Base-by-base conservation (phyloP, 1,140 invertebrate genomes). In the Dryas iulia region DNA sequence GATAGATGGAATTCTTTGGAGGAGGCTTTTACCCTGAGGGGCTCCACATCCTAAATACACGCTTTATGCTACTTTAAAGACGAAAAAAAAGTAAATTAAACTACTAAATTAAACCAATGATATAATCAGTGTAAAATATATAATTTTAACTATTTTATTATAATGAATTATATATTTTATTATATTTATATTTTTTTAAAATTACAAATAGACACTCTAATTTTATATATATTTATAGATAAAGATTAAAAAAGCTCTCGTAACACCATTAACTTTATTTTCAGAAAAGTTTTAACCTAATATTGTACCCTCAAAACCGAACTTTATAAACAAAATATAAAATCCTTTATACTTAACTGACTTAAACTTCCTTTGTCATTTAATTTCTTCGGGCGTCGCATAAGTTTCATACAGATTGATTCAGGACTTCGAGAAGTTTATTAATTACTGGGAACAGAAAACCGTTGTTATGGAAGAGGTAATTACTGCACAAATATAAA, bases 361-460 rank as follows among this genome's bases (percentile, higher is more conserved):
- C 18, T 47, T 47, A 47, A 47, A 47, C 39, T 47, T 47, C 39
- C 39, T 47, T 47, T 47, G 39, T 47, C 39, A 47, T 47, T 47
- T 47, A 47, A 47, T 47, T 47, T 47, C 39, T 47, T 47, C 39
- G 39, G 39, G 39, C 18, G 39, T 47, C 18, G 39, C 39, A 47
- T 18, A 47, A 47, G 39, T 47, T 47, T 21, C 39, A 47, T 18
- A 47, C 39, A 47, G 39, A 47, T 47, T 47, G 39, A 47, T 47
- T 47, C 39, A 47, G 8, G 39, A 47, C 39, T 47, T 47, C 3
- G 39, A 14, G 39, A 47, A 47, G 39, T 47, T 47, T 47, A 47
- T 47, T 47, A 47, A 47, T 47, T 47, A 47, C 39, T 47, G 18
- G 8, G 39, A 47, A 47, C 21, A 47, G 18, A 7, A 47, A 47